These are phyloP conservation scores for Linyphia triangularis DNA, from an alignment of 2,888 invertebrate genomes.

Conservation along the genomic window DNA sequence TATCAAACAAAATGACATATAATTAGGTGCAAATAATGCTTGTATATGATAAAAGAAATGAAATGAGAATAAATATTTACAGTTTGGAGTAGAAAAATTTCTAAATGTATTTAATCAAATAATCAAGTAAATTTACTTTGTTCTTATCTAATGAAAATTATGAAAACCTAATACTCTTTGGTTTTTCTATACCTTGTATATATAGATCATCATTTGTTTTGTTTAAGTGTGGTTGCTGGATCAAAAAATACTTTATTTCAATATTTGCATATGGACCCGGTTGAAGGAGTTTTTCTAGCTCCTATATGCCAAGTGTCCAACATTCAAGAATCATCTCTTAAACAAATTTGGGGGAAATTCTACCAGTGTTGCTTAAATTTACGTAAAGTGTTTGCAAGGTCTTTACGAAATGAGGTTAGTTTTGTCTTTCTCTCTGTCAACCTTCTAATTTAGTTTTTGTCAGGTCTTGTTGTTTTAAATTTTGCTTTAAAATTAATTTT, in stretches of 20 bases:
- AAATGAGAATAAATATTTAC: no score
- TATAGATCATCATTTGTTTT: neutral
- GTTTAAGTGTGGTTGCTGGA: conserved; percentile 83
- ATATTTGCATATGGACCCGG: conserved; percentile 86
- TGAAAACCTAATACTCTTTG: no score
- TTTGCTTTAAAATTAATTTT: neutral
- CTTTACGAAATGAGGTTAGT: conserved; percentile 83
- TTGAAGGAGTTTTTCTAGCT: conserved; percentile 86
- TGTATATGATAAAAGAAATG: no score
- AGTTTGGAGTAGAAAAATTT: no score
- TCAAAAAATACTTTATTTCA: conserved; percentile 87
- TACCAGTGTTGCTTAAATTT: conserved; percentile 86
- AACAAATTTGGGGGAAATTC: conserved; percentile 86
- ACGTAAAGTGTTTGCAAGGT: conserved; percentile 86
- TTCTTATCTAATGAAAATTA: no score
- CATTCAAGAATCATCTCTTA: conserved; percentile 79
- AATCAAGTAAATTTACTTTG: no score
- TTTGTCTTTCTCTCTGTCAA: neutral
- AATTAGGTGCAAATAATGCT: no score
- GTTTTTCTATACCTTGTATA: no score
- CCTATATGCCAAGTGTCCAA: conserved; percentile 80
- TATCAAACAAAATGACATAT: no score
- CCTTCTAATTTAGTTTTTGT: neutral
- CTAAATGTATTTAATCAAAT: no score
- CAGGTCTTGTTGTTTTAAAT: no score